Base-by-base conservation (phyloP, 2,888 invertebrate species). In the Agrochola lota region DNA sequence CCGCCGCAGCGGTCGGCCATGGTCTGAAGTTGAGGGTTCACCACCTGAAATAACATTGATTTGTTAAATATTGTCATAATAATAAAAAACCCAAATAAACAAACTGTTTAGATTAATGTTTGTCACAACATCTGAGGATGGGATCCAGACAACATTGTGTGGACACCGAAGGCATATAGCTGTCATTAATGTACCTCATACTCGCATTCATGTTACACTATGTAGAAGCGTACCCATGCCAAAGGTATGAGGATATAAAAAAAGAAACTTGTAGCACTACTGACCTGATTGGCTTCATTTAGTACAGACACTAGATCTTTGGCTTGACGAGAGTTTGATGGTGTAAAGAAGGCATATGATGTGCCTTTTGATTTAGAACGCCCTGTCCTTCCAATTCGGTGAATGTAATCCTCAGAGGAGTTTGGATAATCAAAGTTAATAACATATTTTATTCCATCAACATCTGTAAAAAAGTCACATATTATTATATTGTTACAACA, bases 361-460 rank as follows among this genome's bases (percentile, higher is more conserved):
- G 99, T 99, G 88, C 99, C 99, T 89, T 98, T 98, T 89, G 98
- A 97, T 93, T 98, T 98, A 64, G 98, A 98, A 73, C 99, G 97
- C 73, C 99, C 99, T 63, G 99, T 99, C 91, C 99, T 98, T 78
- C 99, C 99, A 95, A 99, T 99, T 85, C 99, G 98, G 96, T 99
- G 99, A 91, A 99, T 99, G 94, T 99, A 99, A 96, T 99, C 99
- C 95, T 99, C 99, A 75, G 99, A 99, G 80, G 98, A 99, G 95
- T 98, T 98, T 77, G 99, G 99, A 96, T 99, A 99, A 97, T 99
- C 99, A 97, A 98, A 99, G 97, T 99, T 99, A 94, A 99, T 98
- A 87, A 99, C 99, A 97, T 98, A 99, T 97, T 99, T 99, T 92
- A 99, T 99, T 93, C 99, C 99, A 94, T 99, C 99, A 93, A 99